phyloP scores from a whole-genome alignment of 2,113 vertebrate genomes.

The Gasterosteus nipponicus region DNA sequence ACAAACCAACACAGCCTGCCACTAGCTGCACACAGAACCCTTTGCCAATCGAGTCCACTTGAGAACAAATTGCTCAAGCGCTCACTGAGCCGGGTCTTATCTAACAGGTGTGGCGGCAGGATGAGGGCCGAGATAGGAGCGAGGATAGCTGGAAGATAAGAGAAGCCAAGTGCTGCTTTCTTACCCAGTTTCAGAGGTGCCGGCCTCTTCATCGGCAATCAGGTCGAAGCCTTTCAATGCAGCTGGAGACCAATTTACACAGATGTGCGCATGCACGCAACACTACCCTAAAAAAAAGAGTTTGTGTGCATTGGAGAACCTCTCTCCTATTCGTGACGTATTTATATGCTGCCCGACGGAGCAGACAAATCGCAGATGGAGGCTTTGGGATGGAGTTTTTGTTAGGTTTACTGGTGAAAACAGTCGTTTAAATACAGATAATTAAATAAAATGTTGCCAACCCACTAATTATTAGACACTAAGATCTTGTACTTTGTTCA shows the following conservation, averaged over 20 bases:
- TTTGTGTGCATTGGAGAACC: conserved; percentile 4
- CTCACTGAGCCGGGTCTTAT: conserved; percentile 25
- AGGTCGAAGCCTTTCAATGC: not conserved
- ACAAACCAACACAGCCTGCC: not conserved
- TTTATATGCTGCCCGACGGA: conserved; percentile 1
- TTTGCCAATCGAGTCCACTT: conserved; percentile 38
- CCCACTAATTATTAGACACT: not conserved
- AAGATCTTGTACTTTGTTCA: not conserved
- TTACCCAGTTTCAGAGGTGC: conserved; percentile 7
- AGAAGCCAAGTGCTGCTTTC: not conserved
- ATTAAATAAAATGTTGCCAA: not conserved
- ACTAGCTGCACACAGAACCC: not conserved
- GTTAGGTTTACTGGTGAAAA: not conserved
- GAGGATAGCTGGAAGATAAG: conserved; percentile 26
- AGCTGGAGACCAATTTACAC: not conserved
- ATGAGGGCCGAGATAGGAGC: not conserved
- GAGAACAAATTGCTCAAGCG: conserved; percentile 34
- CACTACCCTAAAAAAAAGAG: conserved; percentile 16
- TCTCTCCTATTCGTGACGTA: conserved; percentile 8
- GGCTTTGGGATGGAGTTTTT: conserved; percentile 10
- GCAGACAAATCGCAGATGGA: not conserved
- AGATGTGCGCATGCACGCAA: conserved; percentile 32
- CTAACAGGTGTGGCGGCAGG: conserved; percentile 19
- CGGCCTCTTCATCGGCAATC: conserved; percentile 38
- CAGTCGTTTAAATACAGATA: not conserved